Evolutionary conservation across 2,113 vertebrate genomes (phyloP).

Genomic region (Syrmaticus mikado): DNA sequence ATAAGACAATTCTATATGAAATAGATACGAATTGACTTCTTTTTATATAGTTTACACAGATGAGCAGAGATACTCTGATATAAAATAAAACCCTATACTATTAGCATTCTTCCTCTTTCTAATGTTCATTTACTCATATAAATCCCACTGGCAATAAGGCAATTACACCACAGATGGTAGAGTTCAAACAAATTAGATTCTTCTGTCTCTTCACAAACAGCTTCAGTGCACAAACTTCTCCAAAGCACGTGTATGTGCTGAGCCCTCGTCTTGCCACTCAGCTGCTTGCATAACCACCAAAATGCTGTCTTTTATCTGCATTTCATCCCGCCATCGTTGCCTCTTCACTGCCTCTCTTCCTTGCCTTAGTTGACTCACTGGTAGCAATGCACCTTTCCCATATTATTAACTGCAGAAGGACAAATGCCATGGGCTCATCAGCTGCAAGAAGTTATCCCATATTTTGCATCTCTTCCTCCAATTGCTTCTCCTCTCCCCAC

Average conservation of each 20-base stretch:
- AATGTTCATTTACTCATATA: slow-evolving; percentile 72
- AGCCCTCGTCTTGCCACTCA: background rate
- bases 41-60: slow-evolving; percentile 24
- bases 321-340: background rate
- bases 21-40: slow-evolving; percentile 24
- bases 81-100: slow-evolving; percentile 63
- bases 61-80: slow-evolving; percentile 30
- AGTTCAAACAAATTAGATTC: slow-evolving; percentile 77
- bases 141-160: slow-evolving; percentile 76
- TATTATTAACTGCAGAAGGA: rapidly evolving
- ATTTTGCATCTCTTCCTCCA: background rate
- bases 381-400: background rate
- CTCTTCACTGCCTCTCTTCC: background rate
- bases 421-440: background rate
- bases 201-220: slow-evolving; percentile 64
- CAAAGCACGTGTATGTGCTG: background rate
- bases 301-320: background rate
- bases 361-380: background rate
- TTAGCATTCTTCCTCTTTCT: slow-evolving; percentile 68
- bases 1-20: slow-evolving; percentile 45
- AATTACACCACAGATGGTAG: slow-evolving; percentile 78
- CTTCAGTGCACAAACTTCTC: slow-evolving; percentile 52
- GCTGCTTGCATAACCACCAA: background rate
- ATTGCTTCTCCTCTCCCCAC: background rate
- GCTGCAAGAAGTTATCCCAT: rapidly evolving